Percentiles rank a stretch among this genome's conserved stretches.
phyloP scores from a whole-genome alignment of 2,113 vertebrate genomes.

The Oncorhynchus clarkii region DNA sequence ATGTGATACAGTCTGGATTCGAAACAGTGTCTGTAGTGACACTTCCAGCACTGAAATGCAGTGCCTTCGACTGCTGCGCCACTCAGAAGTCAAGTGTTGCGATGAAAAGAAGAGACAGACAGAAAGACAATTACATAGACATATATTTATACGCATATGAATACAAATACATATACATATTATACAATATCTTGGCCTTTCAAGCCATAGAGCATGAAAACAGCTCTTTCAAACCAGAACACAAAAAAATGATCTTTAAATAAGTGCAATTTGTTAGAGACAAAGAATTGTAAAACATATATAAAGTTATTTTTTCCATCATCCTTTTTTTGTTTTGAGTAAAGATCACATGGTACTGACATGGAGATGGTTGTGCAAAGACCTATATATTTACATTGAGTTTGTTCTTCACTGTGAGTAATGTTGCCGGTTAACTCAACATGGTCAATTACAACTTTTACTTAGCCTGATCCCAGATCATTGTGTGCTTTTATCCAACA shows the following conservation, averaged over 20 bases:
- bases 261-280: slow-evolving; percentile 84
- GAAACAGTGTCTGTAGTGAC: no score
- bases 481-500: no score
- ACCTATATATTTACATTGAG: slow-evolving; percentile 69
- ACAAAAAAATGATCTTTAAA: slow-evolving; percentile 69
- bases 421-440: slow-evolving; percentile 64
- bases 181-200: slow-evolving; percentile 72
- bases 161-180: slow-evolving; percentile 82
- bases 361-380: slow-evolving; percentile 77
- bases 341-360: slow-evolving; percentile 73
- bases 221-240: slow-evolving; percentile 67
- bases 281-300: slow-evolving; percentile 77
- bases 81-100: no score
- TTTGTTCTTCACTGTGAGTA: slow-evolving; percentile 36
- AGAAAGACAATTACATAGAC: slow-evolving; percentile 73
- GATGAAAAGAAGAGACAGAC: slow-evolving; percentile 47
- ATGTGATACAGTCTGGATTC: no score
- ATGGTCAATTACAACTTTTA: slow-evolving; percentile 35
- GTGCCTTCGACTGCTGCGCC: no score
- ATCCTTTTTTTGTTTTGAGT: slow-evolving; percentile 53
- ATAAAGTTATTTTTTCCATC: slow-evolving; percentile 63
- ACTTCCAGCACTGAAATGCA: no score
- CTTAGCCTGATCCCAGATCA: no score
- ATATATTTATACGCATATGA: slow-evolving; percentile 83
- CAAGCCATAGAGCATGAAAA: slow-evolving; percentile 67